Evolutionary conservation across 2,797 vertebrate species (phyloP), one percentile per base, ranked within the genome.

Genomic region (Lepilemur septentrionalis): DNA sequence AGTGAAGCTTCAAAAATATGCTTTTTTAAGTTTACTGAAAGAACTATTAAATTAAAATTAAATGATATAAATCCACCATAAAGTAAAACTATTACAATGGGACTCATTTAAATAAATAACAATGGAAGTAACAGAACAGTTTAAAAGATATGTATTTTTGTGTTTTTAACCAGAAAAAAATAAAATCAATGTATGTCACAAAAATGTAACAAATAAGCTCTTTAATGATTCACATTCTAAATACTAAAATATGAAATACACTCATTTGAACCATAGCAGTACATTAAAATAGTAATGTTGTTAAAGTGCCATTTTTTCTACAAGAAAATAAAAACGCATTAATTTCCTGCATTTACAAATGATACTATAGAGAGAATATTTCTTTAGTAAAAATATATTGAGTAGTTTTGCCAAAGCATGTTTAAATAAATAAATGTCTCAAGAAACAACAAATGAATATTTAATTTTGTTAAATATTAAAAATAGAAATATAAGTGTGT

Each of bases 401-500:
- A 87, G 23, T 63, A 67, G 1, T 0, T 83, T 90, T 91, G 55
- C 2, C 1, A 84, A 91, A 7, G 0, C 10, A 5, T 79, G 20
- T 6, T 90, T 79, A 91, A 95, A 67, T 89, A 93, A 96, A 89
- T 89, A 96, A 48, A 89, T 78, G 46, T 93, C 75, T 92, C 28
- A 82, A 91, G 67, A 65, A 95, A 87, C 9, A 82, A 67, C 32
- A 95, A 94, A 67, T 94, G 90, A 89, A 65, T 78, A 73, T 90
- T 78, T 82, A 76, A 79, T 86, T 65, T 82, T 11, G 22, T 79
- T 59, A 57, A 57, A 57, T 57, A 57, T 57, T 57, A 57, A 57
- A 57, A 57, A 57, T 57, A 57, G 10, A 23, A 57, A 57, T 57
- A 10, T 23, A 57, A 23, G 86, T 65, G 32, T 61, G 5, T 88